Conservation (phyloP, 2,113 vertebrate genomes). For the Charina bottae region DNA sequence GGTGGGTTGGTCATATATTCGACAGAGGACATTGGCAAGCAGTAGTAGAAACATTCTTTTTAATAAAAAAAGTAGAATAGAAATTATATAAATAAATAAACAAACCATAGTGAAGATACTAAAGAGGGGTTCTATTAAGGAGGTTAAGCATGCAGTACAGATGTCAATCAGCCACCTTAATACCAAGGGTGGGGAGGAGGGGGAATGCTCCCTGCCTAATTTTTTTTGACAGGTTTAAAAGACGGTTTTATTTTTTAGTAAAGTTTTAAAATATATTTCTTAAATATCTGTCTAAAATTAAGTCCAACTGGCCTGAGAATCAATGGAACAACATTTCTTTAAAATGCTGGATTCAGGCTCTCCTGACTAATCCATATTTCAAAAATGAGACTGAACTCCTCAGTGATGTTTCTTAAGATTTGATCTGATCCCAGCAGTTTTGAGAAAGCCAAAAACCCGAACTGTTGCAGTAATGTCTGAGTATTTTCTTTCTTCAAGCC, state of each 20-base stretch:
- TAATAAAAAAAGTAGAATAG: too few species aligned
- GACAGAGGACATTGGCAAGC: too few species aligned
- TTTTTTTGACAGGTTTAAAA: slow-evolving; percentile 76
- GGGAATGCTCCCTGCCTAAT: slow-evolving; percentile 56
- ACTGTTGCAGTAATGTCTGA: slow-evolving; percentile 72
- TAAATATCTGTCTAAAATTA: slow-evolving; percentile 61
- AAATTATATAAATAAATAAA: too few species aligned
- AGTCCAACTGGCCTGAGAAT: slow-evolving; percentile 66
- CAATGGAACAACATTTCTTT: slow-evolving; percentile 75
- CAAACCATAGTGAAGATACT: too few species aligned
- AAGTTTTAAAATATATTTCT: slow-evolving; percentile 76
- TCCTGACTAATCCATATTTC: slow-evolving; percentile 77
- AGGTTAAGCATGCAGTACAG: background rate
- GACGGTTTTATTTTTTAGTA: slow-evolving; percentile 32
- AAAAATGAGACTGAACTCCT: slow-evolving; percentile 73
- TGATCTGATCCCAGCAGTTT: slow-evolving; percentile 67
- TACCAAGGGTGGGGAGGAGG: slow-evolving; percentile 58
- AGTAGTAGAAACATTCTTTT: too few species aligned
- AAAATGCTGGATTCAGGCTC: slow-evolving; percentile 76
- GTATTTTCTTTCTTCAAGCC: slow-evolving; percentile 62
- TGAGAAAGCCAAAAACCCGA: slow-evolving; percentile 67
- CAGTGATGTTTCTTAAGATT: slow-evolving; percentile 71
- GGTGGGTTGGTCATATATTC: too few species aligned
- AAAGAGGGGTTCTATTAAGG: background rate
- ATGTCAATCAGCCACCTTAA: slow-evolving; percentile 44